These are phyloP conservation scores for Solenodon paradoxus DNA, from an alignment of 2,113 vertebrate genomes.

Conservation along the genomic window DNA sequence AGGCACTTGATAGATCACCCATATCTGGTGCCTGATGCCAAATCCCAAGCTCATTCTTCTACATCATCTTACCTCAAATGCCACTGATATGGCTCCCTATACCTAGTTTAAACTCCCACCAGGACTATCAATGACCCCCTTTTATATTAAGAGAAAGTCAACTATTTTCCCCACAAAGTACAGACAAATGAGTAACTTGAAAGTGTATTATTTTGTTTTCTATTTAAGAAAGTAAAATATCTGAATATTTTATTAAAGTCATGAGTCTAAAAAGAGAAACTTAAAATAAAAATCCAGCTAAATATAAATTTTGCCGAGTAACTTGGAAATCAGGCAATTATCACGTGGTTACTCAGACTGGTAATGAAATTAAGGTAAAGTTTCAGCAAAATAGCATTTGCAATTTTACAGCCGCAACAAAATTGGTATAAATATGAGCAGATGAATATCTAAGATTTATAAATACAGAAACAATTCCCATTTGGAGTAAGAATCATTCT, in stretches of 20 bases:
- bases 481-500: constrained; percentile 28
- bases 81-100: neutral
- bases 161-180: neutral
- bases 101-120: neutral
- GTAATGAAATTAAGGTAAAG: constrained; percentile 76
- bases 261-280: constrained; percentile 19
- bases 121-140: neutral
- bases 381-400: constrained; percentile 78
- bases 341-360: constrained; percentile 68
- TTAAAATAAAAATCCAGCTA: neutral
- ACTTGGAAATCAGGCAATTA: constrained; percentile 68
- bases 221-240: constrained; percentile 16
- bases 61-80: neutral
- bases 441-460: constrained; percentile 64
- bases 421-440: constrained; percentile 73
- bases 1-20: neutral
- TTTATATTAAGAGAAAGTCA: neutral
- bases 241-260: constrained; percentile 32
- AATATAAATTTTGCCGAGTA: constrained; percentile 53
- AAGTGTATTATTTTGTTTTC: neutral
- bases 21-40: neutral
- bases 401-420: constrained; percentile 63
- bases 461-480: constrained; percentile 69
- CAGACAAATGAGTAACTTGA: neutral
- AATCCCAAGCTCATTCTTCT: neutral